A percentile compares a stretch with the other conserved stretches of the same genome.
phyloP scores from a whole-genome alignment of 2,888 invertebrate species.

The Ditylenchus weischeri region DNA sequence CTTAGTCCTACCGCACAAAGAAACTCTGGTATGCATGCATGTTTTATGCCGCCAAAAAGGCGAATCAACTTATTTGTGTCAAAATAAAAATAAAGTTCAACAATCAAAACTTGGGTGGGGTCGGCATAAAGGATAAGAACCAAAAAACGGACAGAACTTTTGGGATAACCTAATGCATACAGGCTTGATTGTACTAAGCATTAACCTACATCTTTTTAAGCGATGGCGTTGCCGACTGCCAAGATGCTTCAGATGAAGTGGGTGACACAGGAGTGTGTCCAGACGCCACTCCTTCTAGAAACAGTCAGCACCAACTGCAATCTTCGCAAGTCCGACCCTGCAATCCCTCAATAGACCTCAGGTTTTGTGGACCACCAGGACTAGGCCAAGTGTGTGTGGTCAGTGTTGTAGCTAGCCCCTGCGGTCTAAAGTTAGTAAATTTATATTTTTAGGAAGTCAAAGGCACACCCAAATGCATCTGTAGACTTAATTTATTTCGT shows the following conservation, averaged over 20 bases:
- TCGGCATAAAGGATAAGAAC: too few relatives aligned
- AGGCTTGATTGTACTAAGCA: too few relatives aligned
- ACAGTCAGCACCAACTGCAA: background rate
- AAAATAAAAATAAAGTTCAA: too few relatives aligned
- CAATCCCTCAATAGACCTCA: background rate
- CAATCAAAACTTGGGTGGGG: too few relatives aligned
- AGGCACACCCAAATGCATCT: constrained; percentile 48
- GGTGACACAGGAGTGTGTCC: constrained; percentile 50
- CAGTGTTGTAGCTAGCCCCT: constrained; percentile 4
- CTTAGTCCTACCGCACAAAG: too few relatives aligned
- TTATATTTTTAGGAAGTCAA: constrained; percentile 16
- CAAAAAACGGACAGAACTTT: too few relatives aligned
- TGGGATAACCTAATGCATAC: too few relatives aligned
- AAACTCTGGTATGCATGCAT: too few relatives aligned
- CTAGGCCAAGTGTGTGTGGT: constrained; percentile 11
- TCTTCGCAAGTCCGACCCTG: background rate
- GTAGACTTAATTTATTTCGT: constrained; percentile 53
- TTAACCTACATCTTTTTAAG: too few relatives aligned
- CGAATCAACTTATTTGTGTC: too few relatives aligned
- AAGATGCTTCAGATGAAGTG: constrained; percentile 52
- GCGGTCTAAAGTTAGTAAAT: background rate
- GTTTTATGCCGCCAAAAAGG: too few relatives aligned
- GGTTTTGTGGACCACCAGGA: constrained; percentile 5
- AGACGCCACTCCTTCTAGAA: constrained; percentile 59
- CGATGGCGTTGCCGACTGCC: constrained; percentile 53